Base-by-base conservation (phyloP, 2,113 vertebrate species). In the Suricata suricatta region DNA sequence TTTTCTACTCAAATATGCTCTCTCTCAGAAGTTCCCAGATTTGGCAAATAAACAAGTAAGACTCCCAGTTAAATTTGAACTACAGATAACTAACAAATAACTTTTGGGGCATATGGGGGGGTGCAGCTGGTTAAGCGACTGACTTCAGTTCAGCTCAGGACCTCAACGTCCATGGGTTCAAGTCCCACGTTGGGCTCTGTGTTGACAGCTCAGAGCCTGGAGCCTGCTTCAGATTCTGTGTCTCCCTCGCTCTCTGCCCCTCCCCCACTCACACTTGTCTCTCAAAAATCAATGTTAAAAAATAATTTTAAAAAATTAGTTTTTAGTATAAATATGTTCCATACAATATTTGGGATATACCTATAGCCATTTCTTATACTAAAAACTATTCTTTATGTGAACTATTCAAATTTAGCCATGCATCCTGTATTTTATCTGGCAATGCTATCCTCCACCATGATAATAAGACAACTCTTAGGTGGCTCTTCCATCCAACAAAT, bases 11-110 rank as follows among this genome's bases (percentile, higher is more conserved):
- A 81, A 88, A 80, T 19, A 63, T 54, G 27, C 33, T 77, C n/a
- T 86, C 60, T 33, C 33, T 72, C 52, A 92, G 44, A 86, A 14
- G 41, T 27, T 66, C 47, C 63, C 27, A 93, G 16, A 72, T 63
- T 82, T 63, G 86, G 77, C 88, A 95, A 88, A 88, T 33, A 66
- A 92, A 95, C 93, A 64, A 50, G 31, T 23, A 92, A 33, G 16
- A 38, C 12, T 82, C 41, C 66, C 50, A 85, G 47, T 86, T 90
- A 90, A 96, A 92, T 72, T 0, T 90, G 14, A 92, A 89, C 76
- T 94, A 85, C 41, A 86, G 29, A 85, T 35, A 68, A 92, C 31
- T 35, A 94, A 79, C 29, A 50, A 68, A 13, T 3, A 76, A 89
- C 21, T 82, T 91, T 69, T 66, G 7, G 57, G 57, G 21, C 21